Evolutionary conservation across 2,797 vertebrate genomes (phyloP).

Genomic region (Malacoctenus gilli): DNA sequence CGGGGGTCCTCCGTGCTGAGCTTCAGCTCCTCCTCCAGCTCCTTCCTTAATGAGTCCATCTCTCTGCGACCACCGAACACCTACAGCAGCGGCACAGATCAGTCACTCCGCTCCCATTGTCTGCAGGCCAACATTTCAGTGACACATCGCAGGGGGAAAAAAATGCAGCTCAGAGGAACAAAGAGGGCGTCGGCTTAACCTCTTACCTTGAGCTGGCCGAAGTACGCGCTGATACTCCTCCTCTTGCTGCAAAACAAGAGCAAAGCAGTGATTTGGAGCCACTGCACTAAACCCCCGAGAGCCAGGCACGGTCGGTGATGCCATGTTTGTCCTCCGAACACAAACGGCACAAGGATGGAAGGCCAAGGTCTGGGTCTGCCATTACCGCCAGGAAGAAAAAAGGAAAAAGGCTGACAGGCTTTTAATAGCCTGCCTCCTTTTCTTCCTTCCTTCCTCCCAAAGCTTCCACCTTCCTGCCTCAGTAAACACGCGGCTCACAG

Average conservation of each 20-base stretch:
- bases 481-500: slow-evolving; percentile 39
- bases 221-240: slow-evolving; percentile 71
- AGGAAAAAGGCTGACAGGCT: slow-evolving; percentile 48
- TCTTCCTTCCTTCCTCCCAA: slow-evolving; percentile 71
- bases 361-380: slow-evolving; percentile 63
- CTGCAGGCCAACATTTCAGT: slow-evolving; percentile 1
- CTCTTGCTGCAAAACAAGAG: slow-evolving; percentile 74
- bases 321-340: slow-evolving; percentile 40
- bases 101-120: no score
- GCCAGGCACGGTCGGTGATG: slow-evolving; percentile 25
- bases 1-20: slow-evolving; percentile 81
- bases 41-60: slow-evolving; percentile 83
- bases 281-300: slow-evolving; percentile 30
- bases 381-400: slow-evolving; percentile 58
- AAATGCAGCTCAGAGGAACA: slow-evolving; percentile 2
- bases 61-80: slow-evolving; percentile 72
- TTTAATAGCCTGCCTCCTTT: slow-evolving; percentile 68
- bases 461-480: slow-evolving; percentile 65
- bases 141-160: not conserved
- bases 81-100: slow-evolving; percentile 45
- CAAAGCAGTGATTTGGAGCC: slow-evolving; percentile 36
- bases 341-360: slow-evolving; percentile 41
- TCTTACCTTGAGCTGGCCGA: slow-evolving; percentile 78
- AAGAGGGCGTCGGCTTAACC: slow-evolving; percentile 15
- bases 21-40: slow-evolving; percentile 87